Conservation (phyloP, 2,888 invertebrate species). For the Monopis laevigella region DNA sequence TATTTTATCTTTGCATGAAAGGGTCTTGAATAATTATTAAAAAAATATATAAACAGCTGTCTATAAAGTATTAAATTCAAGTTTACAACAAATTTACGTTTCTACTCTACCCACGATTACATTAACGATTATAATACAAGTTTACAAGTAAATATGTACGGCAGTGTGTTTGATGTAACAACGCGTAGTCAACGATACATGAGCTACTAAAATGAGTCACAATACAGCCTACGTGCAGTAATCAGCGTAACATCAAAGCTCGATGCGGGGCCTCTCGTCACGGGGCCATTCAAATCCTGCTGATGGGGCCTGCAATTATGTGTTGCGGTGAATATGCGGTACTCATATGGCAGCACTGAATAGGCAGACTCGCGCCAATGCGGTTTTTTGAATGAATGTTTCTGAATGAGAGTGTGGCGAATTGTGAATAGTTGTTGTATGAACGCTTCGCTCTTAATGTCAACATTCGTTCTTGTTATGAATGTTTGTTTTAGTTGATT, state of each 20-base stretch:
- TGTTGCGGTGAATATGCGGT: slow-evolving; percentile 17
- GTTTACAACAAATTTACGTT: no score
- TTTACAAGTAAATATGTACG: no score
- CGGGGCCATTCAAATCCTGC: slow-evolving; percentile 42
- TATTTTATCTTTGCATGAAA: no score
- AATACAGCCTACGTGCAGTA: slow-evolving; percentile 7
- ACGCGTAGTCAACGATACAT: background rate
- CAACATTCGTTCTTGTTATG: background rate
- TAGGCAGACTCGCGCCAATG: slow-evolving; percentile 1
- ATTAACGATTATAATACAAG: no score
- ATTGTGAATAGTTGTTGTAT: background rate
- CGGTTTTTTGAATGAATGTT: slow-evolving; percentile 9
- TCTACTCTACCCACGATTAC: no score
- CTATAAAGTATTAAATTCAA: no score
- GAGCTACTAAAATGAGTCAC: background rate
- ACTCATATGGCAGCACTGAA: slow-evolving; percentile 10
- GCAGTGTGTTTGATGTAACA: no score
- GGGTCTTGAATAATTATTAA: no score
- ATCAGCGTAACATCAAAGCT: slow-evolving; percentile 9
- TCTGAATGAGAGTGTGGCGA: background rate
- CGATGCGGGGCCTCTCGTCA: slow-evolving; percentile 32
- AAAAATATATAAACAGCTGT: no score
- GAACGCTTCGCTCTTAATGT: background rate
- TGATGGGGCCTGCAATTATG: slow-evolving; percentile 54
- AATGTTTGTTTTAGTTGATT: slow-evolving; percentile 5